Conservation (phyloP, 30 jellyfish, hydroid and myxozoan species). For the Turritopsis rubra region DNA sequence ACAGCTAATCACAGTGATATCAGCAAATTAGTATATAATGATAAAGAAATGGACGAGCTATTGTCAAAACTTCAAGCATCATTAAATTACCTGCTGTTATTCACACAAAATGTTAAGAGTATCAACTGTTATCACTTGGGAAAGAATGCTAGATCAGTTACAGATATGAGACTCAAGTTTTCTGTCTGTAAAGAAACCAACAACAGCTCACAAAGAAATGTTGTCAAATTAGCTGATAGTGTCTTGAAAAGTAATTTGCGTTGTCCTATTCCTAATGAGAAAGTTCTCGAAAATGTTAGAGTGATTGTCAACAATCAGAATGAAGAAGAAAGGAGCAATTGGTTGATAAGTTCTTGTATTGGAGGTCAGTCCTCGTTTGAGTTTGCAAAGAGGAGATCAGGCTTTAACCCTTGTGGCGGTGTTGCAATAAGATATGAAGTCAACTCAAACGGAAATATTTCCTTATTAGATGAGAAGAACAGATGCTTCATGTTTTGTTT, state of each 20-base stretch:
- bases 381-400: slow-evolving; percentile 10
- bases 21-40: slow-evolving; percentile 29
- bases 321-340: not conserved
- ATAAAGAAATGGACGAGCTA: slow-evolving; percentile 40
- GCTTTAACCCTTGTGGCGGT: slow-evolving; percentile 32
- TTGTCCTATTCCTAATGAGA: not conserved
- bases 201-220: not conserved
- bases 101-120: slow-evolving; percentile 48
- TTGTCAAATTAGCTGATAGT: not conserved
- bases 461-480: slow-evolving; percentile 6
- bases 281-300: not conserved
- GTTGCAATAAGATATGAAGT: slow-evolving; percentile 13
- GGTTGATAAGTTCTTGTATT: slow-evolving; percentile 29
- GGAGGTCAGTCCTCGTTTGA: slow-evolving; percentile 18
- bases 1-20: slow-evolving; percentile 51
- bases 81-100: slow-evolving; percentile 39
- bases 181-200: not conserved
- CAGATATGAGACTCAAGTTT: slow-evolving; percentile 13
- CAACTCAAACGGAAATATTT: not conserved
- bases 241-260: not conserved
- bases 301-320: not conserved
- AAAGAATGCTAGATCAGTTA: slow-evolving; percentile 13
- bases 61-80: slow-evolving; percentile 31
- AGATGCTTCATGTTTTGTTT: slow-evolving; percentile 38
- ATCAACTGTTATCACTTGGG: slow-evolving; percentile 28